Conservation (phyloP, 37 sponge, comb jelly and placozoan genomes). For the Spongia lamella region DNA sequence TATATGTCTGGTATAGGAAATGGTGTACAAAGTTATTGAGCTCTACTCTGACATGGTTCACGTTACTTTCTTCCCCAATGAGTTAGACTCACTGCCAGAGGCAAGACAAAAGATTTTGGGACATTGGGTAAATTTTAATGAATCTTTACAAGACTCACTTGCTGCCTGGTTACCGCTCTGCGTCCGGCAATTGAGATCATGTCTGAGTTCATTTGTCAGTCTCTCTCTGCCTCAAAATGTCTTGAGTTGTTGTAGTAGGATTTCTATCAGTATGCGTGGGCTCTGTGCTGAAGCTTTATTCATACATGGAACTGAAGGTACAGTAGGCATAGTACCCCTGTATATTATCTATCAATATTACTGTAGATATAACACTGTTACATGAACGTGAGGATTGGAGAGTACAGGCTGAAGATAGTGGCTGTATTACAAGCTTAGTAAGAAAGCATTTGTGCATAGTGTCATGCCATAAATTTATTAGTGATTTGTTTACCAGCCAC, state of each 20-base stretch:
- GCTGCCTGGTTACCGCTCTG: slow-evolving; percentile 85
- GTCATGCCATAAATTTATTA: not conserved
- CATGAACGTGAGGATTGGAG: slow-evolving; percentile 86
- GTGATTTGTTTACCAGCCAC: slow-evolving; percentile 40
- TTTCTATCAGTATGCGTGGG: slow-evolving; percentile 54
- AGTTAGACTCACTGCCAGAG: slow-evolving; percentile 36
- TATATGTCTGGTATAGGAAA: slow-evolving; percentile 13
- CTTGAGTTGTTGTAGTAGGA: slow-evolving; percentile 12
- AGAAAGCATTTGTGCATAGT: not conserved
- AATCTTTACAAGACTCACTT: slow-evolving; percentile 50
- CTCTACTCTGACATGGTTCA: slow-evolving; percentile 84
- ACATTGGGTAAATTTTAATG: slow-evolving; percentile 67
- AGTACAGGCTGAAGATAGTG: slow-evolving; percentile 82
- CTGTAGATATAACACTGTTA: slow-evolving; percentile 68
- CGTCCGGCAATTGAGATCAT: slow-evolving; percentile 76
- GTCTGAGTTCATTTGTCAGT: slow-evolving; percentile 47
- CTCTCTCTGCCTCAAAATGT: slow-evolving; percentile 44
- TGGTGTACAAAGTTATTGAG: slow-evolving; percentile 67
- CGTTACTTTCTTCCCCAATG: slow-evolving; percentile 68
- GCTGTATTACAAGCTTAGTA: slow-evolving; percentile 76
- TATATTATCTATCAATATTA: not conserved
- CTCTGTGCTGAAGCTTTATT: slow-evolving; percentile 73
- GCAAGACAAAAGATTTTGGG: slow-evolving; percentile 50
- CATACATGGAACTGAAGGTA: slow-evolving; percentile 65
- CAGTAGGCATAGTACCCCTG: too few species aligned